These are phyloP conservation scores for Lichenostomus cassidix DNA, from an alignment of 2,113 vertebrate genomes.

Conservation along the genomic window DNA sequence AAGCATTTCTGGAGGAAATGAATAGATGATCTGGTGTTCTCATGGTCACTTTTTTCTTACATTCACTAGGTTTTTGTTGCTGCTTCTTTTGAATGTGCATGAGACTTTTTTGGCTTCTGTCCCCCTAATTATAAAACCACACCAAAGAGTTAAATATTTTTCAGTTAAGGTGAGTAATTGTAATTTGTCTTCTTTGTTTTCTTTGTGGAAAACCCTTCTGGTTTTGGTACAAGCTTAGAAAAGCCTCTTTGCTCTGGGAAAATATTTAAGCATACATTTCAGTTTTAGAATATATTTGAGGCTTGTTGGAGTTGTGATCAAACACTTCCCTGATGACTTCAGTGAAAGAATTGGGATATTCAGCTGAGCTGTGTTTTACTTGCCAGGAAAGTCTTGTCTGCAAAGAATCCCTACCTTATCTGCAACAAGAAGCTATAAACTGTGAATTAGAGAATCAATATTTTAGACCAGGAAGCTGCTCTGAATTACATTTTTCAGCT, in stretches of 20 bases:
- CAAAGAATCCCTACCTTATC: background rate
- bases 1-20: background rate
- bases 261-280: background rate
- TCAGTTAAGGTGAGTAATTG: background rate
- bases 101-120: background rate
- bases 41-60: background rate
- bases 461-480: conserved; percentile 22
- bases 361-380: background rate
- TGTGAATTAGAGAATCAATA: conserved; percentile 16
- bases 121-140: background rate
- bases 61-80: background rate
- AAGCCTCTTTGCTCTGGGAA: background rate
- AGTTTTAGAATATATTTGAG: background rate
- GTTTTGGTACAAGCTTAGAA: background rate
- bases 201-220: background rate
- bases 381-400: background rate
- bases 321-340: background rate
- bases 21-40: background rate
- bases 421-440: background rate
- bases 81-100: background rate
- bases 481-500: conserved; percentile 36
- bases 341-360: background rate
- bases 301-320: background rate
- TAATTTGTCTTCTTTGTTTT: background rate
- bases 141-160: background rate